Conservation (phyloP, 53 echinoderm and acorn worm genomes). For the Paracentrotus lividus region DNA sequence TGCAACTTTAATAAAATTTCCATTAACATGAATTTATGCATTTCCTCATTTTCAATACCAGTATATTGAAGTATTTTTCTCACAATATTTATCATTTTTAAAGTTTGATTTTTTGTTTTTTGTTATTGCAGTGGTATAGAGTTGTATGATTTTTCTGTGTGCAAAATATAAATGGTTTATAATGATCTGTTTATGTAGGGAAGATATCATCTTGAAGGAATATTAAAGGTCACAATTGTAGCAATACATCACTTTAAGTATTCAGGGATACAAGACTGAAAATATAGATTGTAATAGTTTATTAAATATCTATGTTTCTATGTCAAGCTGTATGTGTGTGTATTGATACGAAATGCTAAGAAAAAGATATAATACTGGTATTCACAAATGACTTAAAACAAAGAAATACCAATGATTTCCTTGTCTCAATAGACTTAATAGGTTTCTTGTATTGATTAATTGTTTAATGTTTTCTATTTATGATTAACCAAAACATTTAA, state of each 20-base stretch:
- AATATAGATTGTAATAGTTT: slow-evolving; percentile 29
- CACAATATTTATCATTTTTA: background rate
- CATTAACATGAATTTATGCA: background rate
- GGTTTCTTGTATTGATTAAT: background rate
- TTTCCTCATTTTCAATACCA: background rate
- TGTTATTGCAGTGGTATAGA: slow-evolving; percentile 60
- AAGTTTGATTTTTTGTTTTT: slow-evolving; percentile 24
- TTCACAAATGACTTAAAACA: background rate
- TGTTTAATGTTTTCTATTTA: background rate
- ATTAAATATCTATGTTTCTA: background rate
- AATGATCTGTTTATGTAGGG: background rate
- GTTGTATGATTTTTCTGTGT: slow-evolving; percentile 22
- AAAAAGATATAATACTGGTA: background rate
- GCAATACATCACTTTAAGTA: slow-evolving; percentile 41
- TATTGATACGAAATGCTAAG: background rate
- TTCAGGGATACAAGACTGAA: slow-evolving; percentile 54
- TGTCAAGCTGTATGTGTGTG: background rate
- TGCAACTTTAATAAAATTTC: background rate
- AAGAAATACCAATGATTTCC: background rate
- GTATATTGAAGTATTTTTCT: background rate
- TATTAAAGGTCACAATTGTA: slow-evolving; percentile 53
- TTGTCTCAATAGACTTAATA: background rate
- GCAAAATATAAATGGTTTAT: background rate
- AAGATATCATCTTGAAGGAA: background rate
- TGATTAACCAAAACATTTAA: background rate